Conservation (phyloP, 2,113 vertebrate species). For the Diphyllodes magnificus region DNA sequence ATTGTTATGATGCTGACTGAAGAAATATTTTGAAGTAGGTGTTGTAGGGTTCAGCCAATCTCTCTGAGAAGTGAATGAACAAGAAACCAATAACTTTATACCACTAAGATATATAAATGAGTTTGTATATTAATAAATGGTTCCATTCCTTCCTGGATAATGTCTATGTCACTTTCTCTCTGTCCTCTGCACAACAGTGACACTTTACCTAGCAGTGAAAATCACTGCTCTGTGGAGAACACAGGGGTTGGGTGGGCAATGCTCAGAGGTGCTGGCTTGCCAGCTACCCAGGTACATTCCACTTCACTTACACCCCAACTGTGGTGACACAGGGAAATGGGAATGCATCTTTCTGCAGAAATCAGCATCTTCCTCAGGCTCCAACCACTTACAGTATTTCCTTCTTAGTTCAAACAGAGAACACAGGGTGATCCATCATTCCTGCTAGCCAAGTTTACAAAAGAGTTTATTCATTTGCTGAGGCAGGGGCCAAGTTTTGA, state of each 20-base stretch:
- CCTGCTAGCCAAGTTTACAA: not conserved
- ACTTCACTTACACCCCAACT: not conserved
- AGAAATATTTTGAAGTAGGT: no score
- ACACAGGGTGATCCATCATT: not conserved
- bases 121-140: no score
- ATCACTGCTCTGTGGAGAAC: not conserved
- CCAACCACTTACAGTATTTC: not conserved
- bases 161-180: no score
- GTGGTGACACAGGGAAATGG: not conserved
- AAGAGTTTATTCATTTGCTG: not conserved
- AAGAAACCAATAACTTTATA: no score
- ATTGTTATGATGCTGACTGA: no score
- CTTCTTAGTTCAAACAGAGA: not conserved
- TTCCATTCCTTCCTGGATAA: no score
- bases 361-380: not conserved
- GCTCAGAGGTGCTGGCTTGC: not conserved
- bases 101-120: no score
- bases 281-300: not conserved
- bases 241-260: rapidly evolving
- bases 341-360: not conserved
- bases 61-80: no score
- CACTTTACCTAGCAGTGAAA: not conserved
- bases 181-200: no score
- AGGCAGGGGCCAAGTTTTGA: not conserved
- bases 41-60: no score